These are phyloP conservation scores for Rhagonycha fulva DNA, from an alignment of 2,888 invertebrate genomes.

Conservation along the genomic window DNA sequence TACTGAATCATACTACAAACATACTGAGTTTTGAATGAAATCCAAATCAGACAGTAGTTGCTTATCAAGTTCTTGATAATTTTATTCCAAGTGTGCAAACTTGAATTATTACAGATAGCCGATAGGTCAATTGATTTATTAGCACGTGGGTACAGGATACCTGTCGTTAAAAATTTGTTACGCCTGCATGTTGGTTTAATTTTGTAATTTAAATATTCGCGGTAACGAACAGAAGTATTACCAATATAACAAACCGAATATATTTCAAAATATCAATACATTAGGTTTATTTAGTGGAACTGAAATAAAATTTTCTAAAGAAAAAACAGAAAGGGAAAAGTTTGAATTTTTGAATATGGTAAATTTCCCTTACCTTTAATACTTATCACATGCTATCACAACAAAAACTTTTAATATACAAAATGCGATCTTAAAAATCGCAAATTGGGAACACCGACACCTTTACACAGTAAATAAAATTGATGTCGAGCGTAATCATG, in stretches of 20 bases:
- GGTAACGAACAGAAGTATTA: background rate
- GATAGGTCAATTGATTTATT: background rate
- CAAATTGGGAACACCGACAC: conserved; percentile 14
- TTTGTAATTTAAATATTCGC: background rate
- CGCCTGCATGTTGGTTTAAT: background rate
- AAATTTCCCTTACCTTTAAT: background rate
- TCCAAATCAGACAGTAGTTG: background rate
- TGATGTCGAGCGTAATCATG: conserved; percentile 17
- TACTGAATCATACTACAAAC: background rate
- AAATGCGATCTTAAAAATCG: background rate
- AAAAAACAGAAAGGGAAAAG: background rate
- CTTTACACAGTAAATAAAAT: conserved; percentile 16
- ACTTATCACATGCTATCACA: background rate
- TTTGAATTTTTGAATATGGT: background rate
- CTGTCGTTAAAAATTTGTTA: background rate
- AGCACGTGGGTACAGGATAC: background rate
- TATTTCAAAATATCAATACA: background rate
- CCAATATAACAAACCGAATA: background rate
- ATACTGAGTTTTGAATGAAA: background rate
- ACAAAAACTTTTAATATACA: background rate
- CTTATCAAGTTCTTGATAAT: background rate
- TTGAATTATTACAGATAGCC: background rate
- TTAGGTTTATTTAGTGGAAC: background rate
- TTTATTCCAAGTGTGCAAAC: background rate
- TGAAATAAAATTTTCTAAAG: background rate